Conservation (phyloP, 1,140 invertebrate species). For the Acromyrmex charruanus region DNA sequence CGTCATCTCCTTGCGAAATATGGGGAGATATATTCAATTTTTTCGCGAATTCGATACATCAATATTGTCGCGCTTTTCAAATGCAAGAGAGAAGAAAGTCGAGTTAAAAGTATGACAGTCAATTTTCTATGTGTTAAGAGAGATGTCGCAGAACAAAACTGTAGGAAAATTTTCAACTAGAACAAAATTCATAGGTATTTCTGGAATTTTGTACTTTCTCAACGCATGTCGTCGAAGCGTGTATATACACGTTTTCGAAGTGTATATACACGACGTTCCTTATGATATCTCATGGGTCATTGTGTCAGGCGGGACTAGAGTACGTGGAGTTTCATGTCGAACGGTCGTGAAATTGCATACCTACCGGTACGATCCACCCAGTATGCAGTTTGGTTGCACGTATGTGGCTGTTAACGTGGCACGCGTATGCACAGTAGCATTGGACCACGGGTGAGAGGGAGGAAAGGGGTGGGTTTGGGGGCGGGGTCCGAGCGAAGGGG, state of each 20-base stretch:
- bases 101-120: not conserved
- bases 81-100: no score
- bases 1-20: not conserved
- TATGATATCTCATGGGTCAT: not conserved
- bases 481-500: slow-evolving; percentile 73
- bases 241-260: no score
- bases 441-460: slow-evolving; percentile 76
- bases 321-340: slow-evolving; percentile 51
- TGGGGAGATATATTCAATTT: not conserved
- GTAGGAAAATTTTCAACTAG: not conserved
- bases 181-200: not conserved
- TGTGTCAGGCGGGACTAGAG: slow-evolving; percentile 7
- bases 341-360: slow-evolving; percentile 73
- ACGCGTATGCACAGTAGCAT: slow-evolving; percentile 82
- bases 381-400: slow-evolving; percentile 74
- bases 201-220: not conserved
- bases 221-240: not conserved
- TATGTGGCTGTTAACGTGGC: slow-evolving; percentile 75
- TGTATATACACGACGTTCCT: not conserved
- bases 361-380: slow-evolving; percentile 73
- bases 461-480: slow-evolving; percentile 58
- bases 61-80: not conserved
- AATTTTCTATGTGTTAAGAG: not conserved
- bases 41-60: not conserved
- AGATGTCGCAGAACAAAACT: not conserved